These are phyloP conservation scores for Falco novaeseelandiae DNA, from an alignment of 2,797 vertebrate genomes.

Conservation along the genomic window DNA sequence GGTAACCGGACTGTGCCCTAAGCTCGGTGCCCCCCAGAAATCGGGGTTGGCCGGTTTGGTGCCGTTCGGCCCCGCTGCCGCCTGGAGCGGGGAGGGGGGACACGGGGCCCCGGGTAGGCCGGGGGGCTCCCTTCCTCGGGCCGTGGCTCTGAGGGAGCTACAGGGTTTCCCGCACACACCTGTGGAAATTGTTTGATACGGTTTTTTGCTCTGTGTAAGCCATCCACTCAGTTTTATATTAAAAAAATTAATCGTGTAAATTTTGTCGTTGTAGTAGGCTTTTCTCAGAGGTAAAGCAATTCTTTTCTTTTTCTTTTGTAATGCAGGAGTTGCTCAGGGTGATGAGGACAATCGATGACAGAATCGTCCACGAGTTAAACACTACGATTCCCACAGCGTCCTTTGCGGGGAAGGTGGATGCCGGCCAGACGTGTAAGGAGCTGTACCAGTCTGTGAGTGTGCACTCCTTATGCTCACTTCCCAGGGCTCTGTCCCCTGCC, in stretches of 20 bases:
- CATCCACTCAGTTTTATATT: not conserved
- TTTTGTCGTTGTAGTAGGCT: not conserved
- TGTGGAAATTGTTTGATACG: rapidly evolving
- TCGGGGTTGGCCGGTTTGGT: not conserved
- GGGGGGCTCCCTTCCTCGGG: not conserved
- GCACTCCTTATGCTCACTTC: not conserved
- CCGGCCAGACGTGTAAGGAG: constrained; percentile 92
- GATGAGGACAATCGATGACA: constrained; percentile 95
- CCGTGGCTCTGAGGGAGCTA: not conserved
- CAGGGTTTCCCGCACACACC: rapidly evolving
- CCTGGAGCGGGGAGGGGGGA: not conserved
- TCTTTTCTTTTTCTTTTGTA: not conserved
- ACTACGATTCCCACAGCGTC: constrained; percentile 95
- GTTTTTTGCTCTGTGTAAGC: not conserved
- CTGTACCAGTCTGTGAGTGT: constrained; percentile 93
- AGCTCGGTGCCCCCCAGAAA: rapidly evolving
- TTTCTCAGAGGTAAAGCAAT: not conserved
- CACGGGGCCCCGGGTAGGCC: not conserved
- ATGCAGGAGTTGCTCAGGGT: constrained; percentile 89
- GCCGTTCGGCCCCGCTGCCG: not conserved
- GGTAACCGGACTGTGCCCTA: too few relatives aligned
- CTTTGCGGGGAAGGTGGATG: constrained; percentile 93
- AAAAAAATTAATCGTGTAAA: not conserved
- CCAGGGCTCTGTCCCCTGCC: rapidly evolving
- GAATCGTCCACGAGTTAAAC: constrained; percentile 94